Conservation (phyloP, 2,113 vertebrate species). For the Sardina pilchardus region DNA sequence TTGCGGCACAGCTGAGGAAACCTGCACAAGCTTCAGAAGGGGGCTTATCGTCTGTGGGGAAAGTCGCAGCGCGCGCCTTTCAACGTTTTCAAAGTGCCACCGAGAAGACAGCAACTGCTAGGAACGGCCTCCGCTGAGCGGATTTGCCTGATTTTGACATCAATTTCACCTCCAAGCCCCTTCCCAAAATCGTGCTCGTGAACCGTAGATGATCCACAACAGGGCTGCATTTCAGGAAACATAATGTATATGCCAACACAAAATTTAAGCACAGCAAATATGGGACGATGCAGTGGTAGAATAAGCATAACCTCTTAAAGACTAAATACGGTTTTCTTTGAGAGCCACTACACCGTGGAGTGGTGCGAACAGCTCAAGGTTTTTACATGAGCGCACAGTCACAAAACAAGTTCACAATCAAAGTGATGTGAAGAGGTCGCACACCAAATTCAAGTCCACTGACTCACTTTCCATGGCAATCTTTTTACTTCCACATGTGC, state of each 20-base stretch:
- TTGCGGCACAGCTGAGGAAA: conserved; percentile 37
- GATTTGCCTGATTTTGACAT: conserved; percentile 59
- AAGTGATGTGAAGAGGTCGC: conserved; percentile 47
- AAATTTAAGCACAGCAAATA: conserved; percentile 40
- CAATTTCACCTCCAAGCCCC: conserved; percentile 56
- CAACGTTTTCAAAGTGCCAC: conserved; percentile 49
- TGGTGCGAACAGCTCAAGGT: not conserved
- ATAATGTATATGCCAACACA: conserved; percentile 45
- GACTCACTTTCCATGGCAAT: conserved; percentile 3
- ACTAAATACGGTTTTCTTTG: not conserved
- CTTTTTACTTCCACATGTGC: not conserved
- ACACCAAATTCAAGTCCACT: conserved; percentile 47
- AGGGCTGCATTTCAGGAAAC: conserved; percentile 51
- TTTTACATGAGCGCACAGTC: not conserved
- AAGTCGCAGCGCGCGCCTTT: conserved; percentile 50
- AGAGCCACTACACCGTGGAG: not conserved
- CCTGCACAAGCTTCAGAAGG: conserved; percentile 28
- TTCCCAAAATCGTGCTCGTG: conserved; percentile 28
- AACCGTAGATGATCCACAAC: conserved; percentile 49
- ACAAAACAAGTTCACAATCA: not conserved
- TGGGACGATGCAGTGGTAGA: conserved; percentile 34
- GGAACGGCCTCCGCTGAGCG: not conserved
- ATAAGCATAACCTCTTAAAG: conserved; percentile 33
- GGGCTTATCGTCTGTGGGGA: conserved; percentile 50
- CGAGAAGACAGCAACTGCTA: conserved; percentile 34